phyloP scores from a whole-genome alignment of 2,797 vertebrate genomes.

The Cirrhinus mrigala region DNA sequence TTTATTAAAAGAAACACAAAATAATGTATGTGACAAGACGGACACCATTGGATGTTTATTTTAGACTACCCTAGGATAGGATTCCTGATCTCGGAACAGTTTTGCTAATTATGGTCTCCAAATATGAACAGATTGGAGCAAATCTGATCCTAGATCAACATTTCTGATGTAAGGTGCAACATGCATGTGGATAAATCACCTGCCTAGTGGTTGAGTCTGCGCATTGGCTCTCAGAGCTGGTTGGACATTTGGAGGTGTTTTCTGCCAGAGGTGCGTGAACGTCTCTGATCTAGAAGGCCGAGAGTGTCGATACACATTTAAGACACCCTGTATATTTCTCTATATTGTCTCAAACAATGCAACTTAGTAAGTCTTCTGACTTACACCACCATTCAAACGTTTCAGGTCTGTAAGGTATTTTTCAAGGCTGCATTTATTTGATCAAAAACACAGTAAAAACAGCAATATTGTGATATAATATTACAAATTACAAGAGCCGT shows the following conservation, averaged over 20 bases:
- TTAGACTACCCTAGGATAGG: conserved; percentile 17
- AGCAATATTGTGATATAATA: not conserved
- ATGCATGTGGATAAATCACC: conserved; percentile 74
- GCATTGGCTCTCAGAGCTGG: conserved; percentile 79
- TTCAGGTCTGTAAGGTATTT: no score
- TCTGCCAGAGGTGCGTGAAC: conserved; percentile 67
- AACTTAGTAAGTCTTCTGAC: not conserved
- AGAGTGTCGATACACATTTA: conserved; percentile 72
- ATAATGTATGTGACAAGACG: not conserved
- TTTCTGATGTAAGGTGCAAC: conserved; percentile 57
- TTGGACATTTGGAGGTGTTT: conserved; percentile 75
- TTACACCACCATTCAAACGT: not conserved
- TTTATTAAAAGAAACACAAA: conserved; percentile 4
- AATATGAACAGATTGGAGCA: conserved; percentile 6
- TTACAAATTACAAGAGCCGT: not conserved
- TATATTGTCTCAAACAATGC: conserved; percentile 11
- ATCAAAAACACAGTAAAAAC: not conserved
- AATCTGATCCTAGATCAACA: conserved; percentile 56
- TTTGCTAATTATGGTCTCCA: conserved; percentile 27
- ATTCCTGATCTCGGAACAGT: conserved; percentile 54
- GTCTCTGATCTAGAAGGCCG: conserved; percentile 82
- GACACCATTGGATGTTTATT: not conserved
- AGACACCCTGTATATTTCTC: conserved; percentile 36
- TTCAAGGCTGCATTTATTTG: not conserved
- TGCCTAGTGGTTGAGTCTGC: conserved; percentile 73